A percentile compares a stretch with the other conserved stretches of the same genome.
Conservation (phyloP, 2,888 invertebrate species). For the Drosophila kanekoi region DNA sequence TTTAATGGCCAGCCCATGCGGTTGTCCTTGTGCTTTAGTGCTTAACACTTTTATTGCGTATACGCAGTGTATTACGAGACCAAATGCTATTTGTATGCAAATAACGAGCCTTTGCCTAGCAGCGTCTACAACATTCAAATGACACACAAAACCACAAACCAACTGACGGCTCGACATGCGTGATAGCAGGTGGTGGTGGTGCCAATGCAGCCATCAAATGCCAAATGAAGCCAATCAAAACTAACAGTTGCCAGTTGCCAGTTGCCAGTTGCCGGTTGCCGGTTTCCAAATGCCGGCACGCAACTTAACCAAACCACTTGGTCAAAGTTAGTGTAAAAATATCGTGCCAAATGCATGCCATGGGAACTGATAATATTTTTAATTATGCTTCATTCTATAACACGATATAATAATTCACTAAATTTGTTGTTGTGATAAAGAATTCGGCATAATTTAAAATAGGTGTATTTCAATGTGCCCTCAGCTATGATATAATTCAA, state of each 20-base stretch:
- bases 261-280: background rate
- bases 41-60: conserved; percentile 67
- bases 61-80: conserved; percentile 66
- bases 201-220: conserved; percentile 12
- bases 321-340: conserved; percentile 25
- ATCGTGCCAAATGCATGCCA: conserved; percentile 22
- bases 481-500: background rate
- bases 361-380: conserved; percentile 29
- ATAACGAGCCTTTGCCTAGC: conserved; percentile 31
- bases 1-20: conserved; percentile 71
- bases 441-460: background rate
- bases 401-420: conserved; percentile 44
- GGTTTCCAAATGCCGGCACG: conserved; percentile 16
- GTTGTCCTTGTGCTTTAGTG: conserved; percentile 46
- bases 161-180: conserved; percentile 19
- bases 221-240: conserved; percentile 62
- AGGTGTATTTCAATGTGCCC: background rate
- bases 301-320: conserved; percentile 20
- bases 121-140: conserved; percentile 40
- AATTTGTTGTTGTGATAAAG: background rate
- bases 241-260: conserved; percentile 4
- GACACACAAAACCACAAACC: conserved; percentile 53
- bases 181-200: background rate
- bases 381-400: conserved; percentile 59
- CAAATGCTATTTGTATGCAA: conserved; percentile 58